Base-by-base conservation (phyloP, 2,797 vertebrate species). In the Gambelia wislizenii region DNA sequence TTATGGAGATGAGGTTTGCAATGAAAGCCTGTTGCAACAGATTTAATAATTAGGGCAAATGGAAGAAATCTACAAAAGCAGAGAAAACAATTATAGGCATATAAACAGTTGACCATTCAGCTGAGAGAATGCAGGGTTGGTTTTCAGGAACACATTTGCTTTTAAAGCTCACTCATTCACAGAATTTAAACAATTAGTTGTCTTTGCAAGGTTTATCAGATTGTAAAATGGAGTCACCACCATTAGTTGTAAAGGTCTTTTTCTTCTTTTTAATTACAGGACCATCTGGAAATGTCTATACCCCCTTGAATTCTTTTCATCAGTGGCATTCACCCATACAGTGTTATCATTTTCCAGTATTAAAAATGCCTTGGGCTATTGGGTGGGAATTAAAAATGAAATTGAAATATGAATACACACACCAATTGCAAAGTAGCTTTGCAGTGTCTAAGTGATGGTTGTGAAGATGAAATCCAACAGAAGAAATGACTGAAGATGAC, bases 11-110 rank as follows among this genome's bases (percentile, higher is more conserved):
- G 70, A 94, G 44, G 86, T 87, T 80, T 91, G 78, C 92, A 49
- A 56, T 82, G 61, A 87, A 64, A 80, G 13, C 89, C 42, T 77
- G 84, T 79, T 92, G 20, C 33, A 84, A 52, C 20, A 84, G 30
- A 79, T 90, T 79, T 90, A 91, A 92, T 52, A 36, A 27, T 91
- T 49, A 59, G 25, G 74, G 7, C 6, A 14, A 84, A 54, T 86
- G 7, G n/a, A 88, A 79, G 89, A 92, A 87, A 91, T 72, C 94
- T 89, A 90, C 86, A 92, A 84, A 47, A 91, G 92, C 89, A 75
- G 74, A 20, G 33, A 90, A 91, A 94, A 92, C 39, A 84, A 7
- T 88, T 0, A 42, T 79, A 89, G 88, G 22, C n/a, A 0, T 0
- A 3, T 27, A 93, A 30, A 78, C 93, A 83, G 77, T 84, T 64